Evolutionary conservation across 1,140 invertebrate species (phyloP), one percentile per base, ranked within the genome.

Genomic region (Drosophila teissieri): DNA sequence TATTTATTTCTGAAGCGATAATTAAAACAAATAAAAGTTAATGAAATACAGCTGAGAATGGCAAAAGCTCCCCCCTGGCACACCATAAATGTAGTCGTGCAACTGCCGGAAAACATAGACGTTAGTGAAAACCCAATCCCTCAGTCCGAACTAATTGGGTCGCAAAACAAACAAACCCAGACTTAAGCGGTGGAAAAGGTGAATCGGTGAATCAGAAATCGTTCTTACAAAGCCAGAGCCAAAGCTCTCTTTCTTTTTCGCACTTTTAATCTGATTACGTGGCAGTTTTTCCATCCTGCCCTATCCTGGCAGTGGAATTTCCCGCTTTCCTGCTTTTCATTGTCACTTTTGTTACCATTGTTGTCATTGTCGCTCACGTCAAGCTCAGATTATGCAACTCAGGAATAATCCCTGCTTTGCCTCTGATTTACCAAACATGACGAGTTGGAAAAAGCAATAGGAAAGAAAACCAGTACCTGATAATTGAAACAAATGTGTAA

Each of bases 21-120:
- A 77, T 77, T 77, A 77, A 77, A 77, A 61, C 73, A 69, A 77
- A 77, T 77, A 77, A 77, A 77, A 77, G 74, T 77, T 77, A 77
- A 77, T 77, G 67, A 77, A 77, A 77, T 77, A 69, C 63, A 57
- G 49, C 45, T 64, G 39, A n/a, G 24, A 57, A 40, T 61, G 54
- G 40, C 15, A 67, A 57, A 76, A 19, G 27, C 44, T 51, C 19
- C 24, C 19, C 24, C 31, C 34, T 24, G 19, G 44, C 19, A 12
- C 24, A 70, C 27, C 68, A 44, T 17, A 48, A 11, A 17, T n/a
- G 31, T 22, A 39, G 31, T 27, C 40, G 19, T 12, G 22, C 37
- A 37, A 64, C 27, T 49, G n/a, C 17, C 24, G 24, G 40, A 17
- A 51, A 17, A 46, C n/a, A 10, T 22, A 44, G n/a, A 10, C 31